phyloP scores from a whole-genome alignment of 1,140 invertebrate species.

The Prorops nasuta region DNA sequence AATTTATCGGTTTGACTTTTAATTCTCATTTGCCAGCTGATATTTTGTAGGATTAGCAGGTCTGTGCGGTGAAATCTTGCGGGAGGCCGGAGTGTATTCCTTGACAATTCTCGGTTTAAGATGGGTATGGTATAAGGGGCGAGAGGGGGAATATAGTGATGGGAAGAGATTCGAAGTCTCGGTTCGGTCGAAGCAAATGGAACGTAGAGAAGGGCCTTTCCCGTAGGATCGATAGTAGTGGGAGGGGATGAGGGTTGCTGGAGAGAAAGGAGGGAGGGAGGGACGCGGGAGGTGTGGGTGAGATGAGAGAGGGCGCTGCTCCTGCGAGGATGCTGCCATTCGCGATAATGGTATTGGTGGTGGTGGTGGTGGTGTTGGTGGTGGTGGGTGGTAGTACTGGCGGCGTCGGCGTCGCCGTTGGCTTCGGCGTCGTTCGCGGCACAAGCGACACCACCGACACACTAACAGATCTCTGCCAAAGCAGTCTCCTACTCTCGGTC shows the following conservation, averaged over 20 bases:
- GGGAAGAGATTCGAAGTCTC: slow-evolving; percentile 28
- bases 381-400: too few relatives aligned
- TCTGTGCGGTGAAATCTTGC: too few relatives aligned
- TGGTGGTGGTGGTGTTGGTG: too few relatives aligned
- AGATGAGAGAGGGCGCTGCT: slow-evolving; percentile 32
- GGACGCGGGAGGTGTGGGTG: slow-evolving; percentile 14
- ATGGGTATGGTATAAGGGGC: background rate
- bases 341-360: too few relatives aligned
- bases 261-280: slow-evolving; percentile 12
- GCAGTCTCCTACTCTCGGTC: slow-evolving; percentile 28
- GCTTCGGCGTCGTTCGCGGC: slow-evolving; percentile 18
- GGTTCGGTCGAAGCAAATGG: slow-evolving; percentile 32
- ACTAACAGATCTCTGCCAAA: slow-evolving; percentile 20
- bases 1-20: too few relatives aligned
- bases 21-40: too few relatives aligned
- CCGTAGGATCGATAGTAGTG: slow-evolving; percentile 38
- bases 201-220: slow-evolving; percentile 25
- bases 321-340: too few relatives aligned
- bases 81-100: too few relatives aligned
- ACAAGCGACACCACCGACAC: slow-evolving; percentile 18
- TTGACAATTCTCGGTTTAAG: too few relatives aligned
- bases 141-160: background rate
- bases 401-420: slow-evolving; percentile 34
- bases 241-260: slow-evolving; percentile 7
- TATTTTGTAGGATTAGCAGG: too few relatives aligned